A percentile compares a stretch with the other conserved stretches of the same genome.
Evolutionary conservation across 30 jellyfish, hydroid and myxozoan genomes (phyloP).

Genomic region (Hydractinia symbiolongicarpus): DNA sequence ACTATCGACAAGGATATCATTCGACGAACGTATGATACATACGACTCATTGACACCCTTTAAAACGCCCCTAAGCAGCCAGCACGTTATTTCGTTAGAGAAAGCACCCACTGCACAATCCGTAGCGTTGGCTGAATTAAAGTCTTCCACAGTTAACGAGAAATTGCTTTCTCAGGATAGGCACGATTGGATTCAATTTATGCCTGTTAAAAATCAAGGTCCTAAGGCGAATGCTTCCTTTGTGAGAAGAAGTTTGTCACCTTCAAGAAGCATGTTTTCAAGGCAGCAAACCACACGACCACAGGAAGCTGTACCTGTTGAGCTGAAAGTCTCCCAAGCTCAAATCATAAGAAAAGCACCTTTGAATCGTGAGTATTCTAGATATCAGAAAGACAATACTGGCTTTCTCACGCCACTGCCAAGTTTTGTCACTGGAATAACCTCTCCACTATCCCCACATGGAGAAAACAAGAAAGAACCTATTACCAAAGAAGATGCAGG

Average conservation of each 20-base stretch:
- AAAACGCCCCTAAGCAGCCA: constrained; percentile 33
- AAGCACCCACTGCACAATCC: background rate
- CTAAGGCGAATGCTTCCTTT: background rate
- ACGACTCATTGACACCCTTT: constrained; percentile 57
- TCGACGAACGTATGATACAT: constrained; percentile 50
- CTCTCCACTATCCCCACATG: constrained; percentile 1
- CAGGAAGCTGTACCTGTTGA: background rate
- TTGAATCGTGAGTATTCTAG: too few relatives aligned
- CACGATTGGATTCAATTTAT: background rate
- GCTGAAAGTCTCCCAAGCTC: background rate
- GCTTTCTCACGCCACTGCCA: background rate
- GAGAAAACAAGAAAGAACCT: background rate
- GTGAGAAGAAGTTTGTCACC: background rate
- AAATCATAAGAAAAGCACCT: background rate
- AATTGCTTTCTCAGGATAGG: background rate
- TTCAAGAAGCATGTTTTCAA: background rate
- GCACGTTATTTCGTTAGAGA: too few relatives aligned
- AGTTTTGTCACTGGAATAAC: background rate
- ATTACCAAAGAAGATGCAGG: background rate
- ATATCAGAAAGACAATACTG: background rate
- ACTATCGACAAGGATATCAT: constrained; percentile 55
- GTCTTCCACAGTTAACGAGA: background rate
- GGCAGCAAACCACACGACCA: background rate
- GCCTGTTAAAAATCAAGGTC: background rate
- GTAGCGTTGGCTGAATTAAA: background rate